Evolutionary conservation across 2,113 vertebrate species (phyloP).

Genomic region (Phainopepla nitens): DNA sequence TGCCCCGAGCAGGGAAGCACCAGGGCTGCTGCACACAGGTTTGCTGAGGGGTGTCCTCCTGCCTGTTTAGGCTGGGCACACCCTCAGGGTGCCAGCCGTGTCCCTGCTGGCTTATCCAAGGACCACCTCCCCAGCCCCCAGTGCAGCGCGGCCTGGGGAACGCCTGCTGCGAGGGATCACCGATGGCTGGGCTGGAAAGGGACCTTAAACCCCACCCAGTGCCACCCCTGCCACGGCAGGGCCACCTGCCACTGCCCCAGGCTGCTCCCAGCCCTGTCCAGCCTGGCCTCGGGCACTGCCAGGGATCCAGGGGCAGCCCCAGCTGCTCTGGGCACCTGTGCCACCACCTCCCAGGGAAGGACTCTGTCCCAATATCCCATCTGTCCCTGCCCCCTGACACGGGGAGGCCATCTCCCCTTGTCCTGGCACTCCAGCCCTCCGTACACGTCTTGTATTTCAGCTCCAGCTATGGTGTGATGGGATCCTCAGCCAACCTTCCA

Average conservation of each 20-base stretch:
- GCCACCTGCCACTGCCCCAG: not conserved
- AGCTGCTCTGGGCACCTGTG: not conserved
- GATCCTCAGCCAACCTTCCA: not conserved
- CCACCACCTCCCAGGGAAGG: not conserved
- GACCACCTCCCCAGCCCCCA: not conserved
- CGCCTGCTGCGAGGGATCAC: not conserved
- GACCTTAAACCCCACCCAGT: not conserved
- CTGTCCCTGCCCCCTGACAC: not conserved
- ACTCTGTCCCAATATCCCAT: not conserved
- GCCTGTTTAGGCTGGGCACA: fast-evolving
- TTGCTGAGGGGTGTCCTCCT: fast-evolving
- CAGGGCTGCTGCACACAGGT: not conserved
- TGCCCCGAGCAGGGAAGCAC: fast-evolving
- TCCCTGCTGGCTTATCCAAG: fast-evolving
- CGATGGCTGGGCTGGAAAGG: not conserved
- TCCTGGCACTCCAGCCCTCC: not conserved
- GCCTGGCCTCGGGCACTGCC: fast-evolving
- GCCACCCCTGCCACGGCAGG: not conserved
- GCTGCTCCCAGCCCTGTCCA: fast-evolving
- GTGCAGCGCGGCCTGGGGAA: fast-evolving
- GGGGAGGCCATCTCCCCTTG: not conserved
- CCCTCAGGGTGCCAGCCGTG: fast-evolving
- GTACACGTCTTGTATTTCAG: not conserved
- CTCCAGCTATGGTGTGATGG: not conserved
- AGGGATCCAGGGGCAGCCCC: not conserved